Percentiles rank a stretch among this genome's conserved stretches.
Conservation (phyloP, 2,113 vertebrate genomes). For the Columba livia region DNA sequence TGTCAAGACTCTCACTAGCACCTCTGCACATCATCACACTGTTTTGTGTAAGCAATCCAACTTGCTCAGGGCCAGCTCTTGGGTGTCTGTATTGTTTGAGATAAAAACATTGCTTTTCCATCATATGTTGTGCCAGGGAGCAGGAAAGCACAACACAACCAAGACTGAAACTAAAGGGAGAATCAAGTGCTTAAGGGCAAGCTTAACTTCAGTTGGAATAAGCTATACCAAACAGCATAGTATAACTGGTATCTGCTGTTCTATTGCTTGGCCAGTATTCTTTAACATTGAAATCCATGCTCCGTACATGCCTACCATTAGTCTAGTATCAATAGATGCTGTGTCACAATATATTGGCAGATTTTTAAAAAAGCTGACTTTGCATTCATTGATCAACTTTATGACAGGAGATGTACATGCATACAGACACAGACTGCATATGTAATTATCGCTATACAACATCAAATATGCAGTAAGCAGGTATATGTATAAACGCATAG, state of each 20-base stretch:
- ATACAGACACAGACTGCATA: background rate
- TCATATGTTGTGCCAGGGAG: background rate
- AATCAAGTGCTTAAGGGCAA: background rate
- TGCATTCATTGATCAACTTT: background rate
- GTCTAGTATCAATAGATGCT: background rate
- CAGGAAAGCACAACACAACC: background rate
- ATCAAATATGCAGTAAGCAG: background rate
- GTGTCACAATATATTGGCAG: background rate
- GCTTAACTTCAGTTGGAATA: background rate
- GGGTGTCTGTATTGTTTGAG: background rate
- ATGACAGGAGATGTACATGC: background rate
- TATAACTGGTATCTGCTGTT: background rate
- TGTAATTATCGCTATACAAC: background rate
- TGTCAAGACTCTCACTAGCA: background rate
- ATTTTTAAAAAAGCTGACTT: background rate
- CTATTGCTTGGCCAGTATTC: background rate
- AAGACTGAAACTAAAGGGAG: background rate
- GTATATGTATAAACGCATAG: background rate
- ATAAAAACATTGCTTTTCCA: background rate
- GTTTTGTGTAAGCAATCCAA: background rate
- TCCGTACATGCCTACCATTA: background rate
- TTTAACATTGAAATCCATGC: background rate
- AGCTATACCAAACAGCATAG: background rate
- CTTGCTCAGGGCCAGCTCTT: background rate
- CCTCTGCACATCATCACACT: background rate